phyloP scores from a whole-genome alignment of 2,113 vertebrate species.

The Noturus placidus region DNA sequence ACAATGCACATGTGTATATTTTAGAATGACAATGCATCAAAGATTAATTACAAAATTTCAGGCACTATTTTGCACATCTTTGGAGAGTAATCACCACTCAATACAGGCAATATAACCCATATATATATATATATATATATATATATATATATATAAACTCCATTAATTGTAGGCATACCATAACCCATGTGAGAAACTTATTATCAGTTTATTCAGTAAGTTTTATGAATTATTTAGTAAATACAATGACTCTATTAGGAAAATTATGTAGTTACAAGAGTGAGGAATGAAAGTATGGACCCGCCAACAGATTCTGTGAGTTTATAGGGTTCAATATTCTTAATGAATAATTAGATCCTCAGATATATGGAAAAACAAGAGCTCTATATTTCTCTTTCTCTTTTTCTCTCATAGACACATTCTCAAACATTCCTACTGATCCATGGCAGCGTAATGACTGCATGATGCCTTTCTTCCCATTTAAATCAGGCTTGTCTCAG shows the following conservation, averaged over 20 bases:
- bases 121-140: not conserved
- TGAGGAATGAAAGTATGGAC: not conserved
- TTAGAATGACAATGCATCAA: not conserved
- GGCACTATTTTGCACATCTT: conserved; percentile 5
- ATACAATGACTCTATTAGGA: not conserved
- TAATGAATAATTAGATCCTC: not conserved
- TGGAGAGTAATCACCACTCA: not conserved
- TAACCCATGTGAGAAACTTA: not conserved
- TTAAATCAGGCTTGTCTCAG: conserved; percentile 40
- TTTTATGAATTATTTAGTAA: not conserved
- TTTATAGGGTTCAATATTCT: not conserved
- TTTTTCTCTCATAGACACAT: conserved; percentile 45
- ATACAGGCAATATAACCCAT: not conserved
- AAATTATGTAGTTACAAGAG: not conserved
- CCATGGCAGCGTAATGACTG: conserved; percentile 36
- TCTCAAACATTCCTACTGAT: conserved; percentile 29
- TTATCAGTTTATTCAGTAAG: not conserved
- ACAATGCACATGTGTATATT: conserved; percentile 6
- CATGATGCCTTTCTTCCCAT: conserved; percentile 12
- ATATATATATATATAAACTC: not conserved
- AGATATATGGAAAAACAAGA: not conserved
- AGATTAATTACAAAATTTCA: not conserved
- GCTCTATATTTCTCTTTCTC: not conserved
- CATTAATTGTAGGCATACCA: not conserved
- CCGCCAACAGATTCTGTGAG: not conserved